Percentiles rank a stretch among this genome's conserved stretches.
Evolutionary conservation across 2,888 invertebrate species (phyloP).

Genomic region (Pegoplata infirma): DNA sequence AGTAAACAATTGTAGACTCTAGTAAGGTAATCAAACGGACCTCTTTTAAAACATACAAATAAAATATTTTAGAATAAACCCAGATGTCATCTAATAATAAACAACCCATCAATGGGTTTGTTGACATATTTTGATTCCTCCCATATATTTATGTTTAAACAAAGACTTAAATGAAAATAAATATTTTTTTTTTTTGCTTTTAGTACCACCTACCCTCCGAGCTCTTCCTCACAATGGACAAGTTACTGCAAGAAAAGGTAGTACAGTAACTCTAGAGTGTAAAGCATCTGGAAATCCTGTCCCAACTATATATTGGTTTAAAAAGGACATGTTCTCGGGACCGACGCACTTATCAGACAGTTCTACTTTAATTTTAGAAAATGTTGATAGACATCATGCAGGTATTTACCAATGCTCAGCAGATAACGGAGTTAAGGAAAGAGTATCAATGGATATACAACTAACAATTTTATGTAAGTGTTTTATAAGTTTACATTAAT

Average conservation of each 20-base stretch:
- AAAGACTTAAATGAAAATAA: too few species aligned
- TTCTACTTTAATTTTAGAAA: conserved; percentile 79
- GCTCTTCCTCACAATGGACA: conserved; percentile 83
- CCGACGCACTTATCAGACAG: conserved; percentile 79
- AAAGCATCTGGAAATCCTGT: conserved; percentile 86
- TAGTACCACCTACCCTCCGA: conserved; percentile 84
- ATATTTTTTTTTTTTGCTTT: too few species aligned
- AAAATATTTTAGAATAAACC: too few species aligned
- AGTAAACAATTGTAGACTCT: too few species aligned
- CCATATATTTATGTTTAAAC: too few species aligned
- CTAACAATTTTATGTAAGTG: conserved; percentile 80
- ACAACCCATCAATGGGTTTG: too few species aligned
- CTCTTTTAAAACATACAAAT: too few species aligned
- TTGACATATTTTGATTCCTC: too few species aligned
- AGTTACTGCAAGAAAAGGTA: conserved; percentile 84
- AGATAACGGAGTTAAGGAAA: conserved; percentile 80
- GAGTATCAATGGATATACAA: conserved; percentile 79
- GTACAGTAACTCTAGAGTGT: conserved; percentile 84
- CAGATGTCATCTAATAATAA: too few species aligned
- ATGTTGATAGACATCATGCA: conserved; percentile 80
- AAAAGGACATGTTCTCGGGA: conserved; percentile 79
- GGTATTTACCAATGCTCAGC: conserved; percentile 80
- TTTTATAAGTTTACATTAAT: too few species aligned
- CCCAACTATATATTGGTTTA: conserved; percentile 85
- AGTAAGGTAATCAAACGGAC: too few species aligned